Conservation (phyloP, 1,140 invertebrate species). For the Micrasema longulum region DNA sequence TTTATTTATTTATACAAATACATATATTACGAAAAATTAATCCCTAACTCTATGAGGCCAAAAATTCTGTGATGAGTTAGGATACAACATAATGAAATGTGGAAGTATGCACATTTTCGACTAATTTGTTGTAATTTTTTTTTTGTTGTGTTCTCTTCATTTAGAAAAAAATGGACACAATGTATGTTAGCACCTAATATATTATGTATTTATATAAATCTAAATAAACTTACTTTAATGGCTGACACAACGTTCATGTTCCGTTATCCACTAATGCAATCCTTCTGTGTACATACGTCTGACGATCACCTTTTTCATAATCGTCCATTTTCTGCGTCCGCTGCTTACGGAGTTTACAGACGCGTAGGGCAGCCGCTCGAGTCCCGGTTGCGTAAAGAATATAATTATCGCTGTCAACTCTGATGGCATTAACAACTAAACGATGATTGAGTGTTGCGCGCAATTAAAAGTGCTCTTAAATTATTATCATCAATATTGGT, state of each 20-base stretch:
- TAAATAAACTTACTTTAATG: neutral
- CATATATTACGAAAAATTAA: no score
- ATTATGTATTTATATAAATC: neutral
- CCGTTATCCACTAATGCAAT: slow-evolving; percentile 7
- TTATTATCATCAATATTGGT: no score
- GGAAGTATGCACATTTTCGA: neutral
- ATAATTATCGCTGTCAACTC: slow-evolving; percentile 25
- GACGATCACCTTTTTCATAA: slow-evolving; percentile 25
- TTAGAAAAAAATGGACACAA: no score
- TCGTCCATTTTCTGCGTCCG: slow-evolving; percentile 12
- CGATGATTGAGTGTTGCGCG: slow-evolving; percentile 13
- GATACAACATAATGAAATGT: neutral
- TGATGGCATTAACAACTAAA: neutral
- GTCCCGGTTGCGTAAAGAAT: slow-evolving; percentile 24
- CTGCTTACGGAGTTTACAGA: slow-evolving; percentile 5
- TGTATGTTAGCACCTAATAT: no score
- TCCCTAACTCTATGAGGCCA: no score
- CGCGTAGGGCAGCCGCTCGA: slow-evolving; percentile 18
- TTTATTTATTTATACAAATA: no score
- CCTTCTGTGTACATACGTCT: neutral
- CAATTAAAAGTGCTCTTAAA: no score
- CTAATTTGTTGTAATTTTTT: no score
- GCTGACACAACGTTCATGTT: neutral
- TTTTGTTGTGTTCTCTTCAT: no score
- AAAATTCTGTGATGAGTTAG: no score